Evolutionary conservation across 92 coral and sea anemone genomes (phyloP), one percentile per base, ranked within the genome.

Genomic region (Parazoanthus atlanticus): DNA sequence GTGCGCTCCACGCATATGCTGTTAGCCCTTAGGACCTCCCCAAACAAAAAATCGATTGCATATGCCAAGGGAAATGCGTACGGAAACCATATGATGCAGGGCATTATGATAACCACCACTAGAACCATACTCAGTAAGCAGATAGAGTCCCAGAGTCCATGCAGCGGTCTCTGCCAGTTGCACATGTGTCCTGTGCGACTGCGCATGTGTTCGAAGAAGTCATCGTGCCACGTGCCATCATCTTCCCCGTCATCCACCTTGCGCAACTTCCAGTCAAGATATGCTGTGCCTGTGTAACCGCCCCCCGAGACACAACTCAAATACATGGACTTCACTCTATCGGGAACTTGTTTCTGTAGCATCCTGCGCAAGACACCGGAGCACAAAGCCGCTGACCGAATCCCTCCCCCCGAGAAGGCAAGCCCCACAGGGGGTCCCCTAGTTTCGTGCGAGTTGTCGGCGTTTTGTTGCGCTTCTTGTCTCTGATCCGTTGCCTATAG

Each of bases 261-360:
- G 9, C 93, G 86, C n/a, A 83, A 81, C 61, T 92, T 92, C 94
- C 94, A 92, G 81, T 92, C 93, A 41, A 92, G 89, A 86, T 92
- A 92, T 23, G 95, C 95, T 28, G 93, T 84, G 52, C 91, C 94
- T 75, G 95, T 91, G 85, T 93, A 93, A 85, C 95, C 91, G 41
- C 95, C 84, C 28, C 84, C 84, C 10, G 84, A 80, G 36, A 80
- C 84, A 54, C 84, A 80, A 70, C 84, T 80, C 72, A 80, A 56
- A 19, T 80, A 56, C 84, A 80, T 80, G 30, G 71, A 25, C 71
- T 56, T 31, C 47, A 31, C 84, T 9, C 16, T 80, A 15, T 80
- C 30, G 25, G 84, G 84, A 67, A 80, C 84, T 25, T 32, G 8
- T 80, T 84, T 84, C 43, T 84, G 88, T 5, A 84, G 75, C 79